Base-by-base conservation (phyloP, 2,888 invertebrate species). In the Drosophila peninsularis region DNA sequence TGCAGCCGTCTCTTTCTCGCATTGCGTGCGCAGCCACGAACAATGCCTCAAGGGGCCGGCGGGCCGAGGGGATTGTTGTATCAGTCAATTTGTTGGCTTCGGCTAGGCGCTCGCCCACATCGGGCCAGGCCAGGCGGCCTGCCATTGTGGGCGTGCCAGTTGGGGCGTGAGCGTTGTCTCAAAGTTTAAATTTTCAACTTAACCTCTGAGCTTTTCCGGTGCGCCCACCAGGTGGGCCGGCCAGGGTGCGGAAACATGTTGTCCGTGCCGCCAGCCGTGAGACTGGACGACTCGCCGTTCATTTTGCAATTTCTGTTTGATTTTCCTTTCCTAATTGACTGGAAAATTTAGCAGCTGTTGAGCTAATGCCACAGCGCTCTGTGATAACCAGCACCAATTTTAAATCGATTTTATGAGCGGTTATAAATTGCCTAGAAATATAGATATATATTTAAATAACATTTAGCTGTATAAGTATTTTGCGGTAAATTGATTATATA, bases 111-210 rank as follows among this genome's bases (percentile, higher is more conserved):
- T 44, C 56, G 45, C 54, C 71, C 62, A 56, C 62, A 17, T 45
- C 65, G 47, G 68, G 63, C 63, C 66, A 68, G 49, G n/a, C 37
- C 66, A 68, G 49, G n/a, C 37, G 36, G 37, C 24, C 36, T 24
- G 34, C 37, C 58, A 34, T n/a, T 30, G 71, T 73, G 69, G 82
- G 72, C 68, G 85, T 69, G 62, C 19, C 49, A 17, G 50, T 24
- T 32, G 63, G 68, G 75, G 75, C 75, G 80, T 77, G 36, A 24
- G 67, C 75, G 70, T 71, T 63, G 64, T 65, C 74, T 50, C 69
- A 75, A 80, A 84, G 83, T 85, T 85, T 85, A 85, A 85, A 88
- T 75, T 88, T 80, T 77, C 77, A 80, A 80, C 75, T 85, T 88
- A 88, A 86, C 88, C 85, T 86, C 70, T 86, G 75, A 83, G 77